Percentiles rank a stretch among this genome's conserved stretches.
phyloP scores from a whole-genome alignment of 1,140 invertebrate genomes.

The Drosophila willistoni region DNA sequence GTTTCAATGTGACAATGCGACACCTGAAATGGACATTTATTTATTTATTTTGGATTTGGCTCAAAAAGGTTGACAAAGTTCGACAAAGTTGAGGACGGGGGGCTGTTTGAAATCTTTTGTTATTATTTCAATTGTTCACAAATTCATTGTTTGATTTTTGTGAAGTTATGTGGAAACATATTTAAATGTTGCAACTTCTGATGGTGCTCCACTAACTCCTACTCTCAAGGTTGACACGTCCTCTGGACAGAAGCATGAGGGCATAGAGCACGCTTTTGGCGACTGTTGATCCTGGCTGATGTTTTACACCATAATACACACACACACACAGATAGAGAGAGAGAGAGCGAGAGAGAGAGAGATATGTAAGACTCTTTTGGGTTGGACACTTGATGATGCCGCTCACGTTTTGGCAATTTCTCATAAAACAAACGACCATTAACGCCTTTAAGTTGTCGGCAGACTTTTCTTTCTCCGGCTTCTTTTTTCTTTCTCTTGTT shows the following conservation, averaged over 20 bases:
- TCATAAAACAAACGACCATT: constrained; percentile 83
- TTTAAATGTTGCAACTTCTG: constrained; percentile 59
- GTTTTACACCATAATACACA: constrained; percentile 34
- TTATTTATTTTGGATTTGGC: constrained; percentile 9
- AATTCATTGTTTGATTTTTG: constrained; percentile 21
- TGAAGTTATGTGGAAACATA: constrained; percentile 39
- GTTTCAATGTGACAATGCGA: constrained; percentile 20
- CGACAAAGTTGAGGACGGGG: constrained; percentile 17
- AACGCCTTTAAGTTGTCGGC: constrained; percentile 81
- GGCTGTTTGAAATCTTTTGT: background rate
- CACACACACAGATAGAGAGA: background rate
- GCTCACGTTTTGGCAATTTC: constrained; percentile 82
- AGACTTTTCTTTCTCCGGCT: constrained; percentile 46
- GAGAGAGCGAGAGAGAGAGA: too few species aligned
- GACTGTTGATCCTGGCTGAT: constrained; percentile 80
- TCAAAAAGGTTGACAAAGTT: constrained; percentile 35
- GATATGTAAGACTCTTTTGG: constrained; percentile 31
- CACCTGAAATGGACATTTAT: constrained; percentile 27
- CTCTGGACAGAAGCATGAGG: background rate
- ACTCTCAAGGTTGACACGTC: constrained; percentile 42
- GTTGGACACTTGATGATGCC: constrained; percentile 57
- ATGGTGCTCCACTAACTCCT: constrained; percentile 13
- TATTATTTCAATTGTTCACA: background rate
- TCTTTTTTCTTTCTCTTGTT: background rate
- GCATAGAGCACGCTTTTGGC: constrained; percentile 51